These are phyloP conservation scores for Theretra japonica DNA, from an alignment of 2,888 invertebrate species.

Conservation along the genomic window DNA sequence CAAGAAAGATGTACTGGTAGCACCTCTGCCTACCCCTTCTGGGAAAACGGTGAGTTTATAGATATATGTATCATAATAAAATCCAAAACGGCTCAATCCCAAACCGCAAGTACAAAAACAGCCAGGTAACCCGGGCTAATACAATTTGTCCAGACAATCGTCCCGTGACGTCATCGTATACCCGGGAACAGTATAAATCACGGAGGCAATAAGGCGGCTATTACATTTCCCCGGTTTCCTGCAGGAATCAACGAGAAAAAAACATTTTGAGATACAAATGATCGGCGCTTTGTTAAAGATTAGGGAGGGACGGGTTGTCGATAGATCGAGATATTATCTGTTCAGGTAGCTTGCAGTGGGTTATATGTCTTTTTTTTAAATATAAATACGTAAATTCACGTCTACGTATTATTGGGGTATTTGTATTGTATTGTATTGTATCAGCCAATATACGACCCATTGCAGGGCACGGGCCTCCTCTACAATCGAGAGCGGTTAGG, in stretches of 20 bases:
- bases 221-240: constrained; percentile 47
- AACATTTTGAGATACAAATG: constrained; percentile 62
- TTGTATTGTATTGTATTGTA: too few relatives aligned
- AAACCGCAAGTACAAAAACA: background rate
- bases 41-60: too few relatives aligned
- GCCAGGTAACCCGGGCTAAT: constrained; percentile 3
- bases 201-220: constrained; percentile 52
- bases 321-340: background rate
- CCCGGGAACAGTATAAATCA: constrained; percentile 54
- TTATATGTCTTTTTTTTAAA: too few relatives aligned
- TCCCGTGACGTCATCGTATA: constrained; percentile 31
- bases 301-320: constrained; percentile 41
- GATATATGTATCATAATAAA: too few relatives aligned
- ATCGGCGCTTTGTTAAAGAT: constrained; percentile 52
- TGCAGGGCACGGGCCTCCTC: too few relatives aligned
- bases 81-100: background rate
- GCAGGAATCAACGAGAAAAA: constrained; percentile 56
- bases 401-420: too few relatives aligned
- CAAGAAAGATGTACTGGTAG: too few relatives aligned
- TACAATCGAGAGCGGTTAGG: too few relatives aligned
- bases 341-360: too few relatives aligned
- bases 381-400: too few relatives aligned
- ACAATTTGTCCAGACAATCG: constrained; percentile 30
- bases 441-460: too few relatives aligned
- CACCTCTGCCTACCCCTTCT: too few relatives aligned